phyloP scores from a whole-genome alignment of 2,113 vertebrate species.

The Galemys pyrenaicus region DNA sequence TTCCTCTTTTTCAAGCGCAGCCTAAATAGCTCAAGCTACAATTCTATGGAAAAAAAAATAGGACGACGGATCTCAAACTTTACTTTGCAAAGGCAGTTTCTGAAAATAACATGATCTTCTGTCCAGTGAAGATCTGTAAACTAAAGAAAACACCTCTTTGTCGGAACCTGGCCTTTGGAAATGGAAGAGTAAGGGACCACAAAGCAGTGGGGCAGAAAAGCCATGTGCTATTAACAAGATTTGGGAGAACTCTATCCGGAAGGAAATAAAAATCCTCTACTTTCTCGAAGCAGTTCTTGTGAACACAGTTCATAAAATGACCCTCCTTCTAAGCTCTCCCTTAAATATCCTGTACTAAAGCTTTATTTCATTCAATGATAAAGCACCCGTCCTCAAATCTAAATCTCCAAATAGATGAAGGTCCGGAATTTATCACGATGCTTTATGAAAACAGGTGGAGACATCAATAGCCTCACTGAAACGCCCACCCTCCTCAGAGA shows the following conservation, averaged over 20 bases:
- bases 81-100: slow-evolving; percentile 54
- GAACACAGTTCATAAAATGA: neutral
- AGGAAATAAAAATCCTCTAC: slow-evolving; percentile 12
- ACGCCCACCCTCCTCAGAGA: slow-evolving; percentile 59
- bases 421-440: slow-evolving; percentile 32
- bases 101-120: slow-evolving; percentile 22
- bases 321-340: neutral
- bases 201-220: neutral
- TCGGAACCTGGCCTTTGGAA: neutral
- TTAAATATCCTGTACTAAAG: neutral
- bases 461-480: slow-evolving; percentile 18
- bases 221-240: neutral
- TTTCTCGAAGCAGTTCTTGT: neutral
- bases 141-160: slow-evolving; percentile 27
- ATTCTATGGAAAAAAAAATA: slow-evolving; percentile 54
- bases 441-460: slow-evolving; percentile 2
- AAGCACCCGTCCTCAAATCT: neutral
- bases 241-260: neutral
- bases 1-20: neutral
- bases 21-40: neutral
- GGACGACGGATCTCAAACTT: slow-evolving; percentile 75
- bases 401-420: neutral
- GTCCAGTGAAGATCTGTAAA: neutral
- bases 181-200: neutral
- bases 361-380: neutral